Evolutionary conservation across 2,888 invertebrate species (phyloP), one percentile per base, ranked within the genome.

Genomic region (Lycaena phlaeas): DNA sequence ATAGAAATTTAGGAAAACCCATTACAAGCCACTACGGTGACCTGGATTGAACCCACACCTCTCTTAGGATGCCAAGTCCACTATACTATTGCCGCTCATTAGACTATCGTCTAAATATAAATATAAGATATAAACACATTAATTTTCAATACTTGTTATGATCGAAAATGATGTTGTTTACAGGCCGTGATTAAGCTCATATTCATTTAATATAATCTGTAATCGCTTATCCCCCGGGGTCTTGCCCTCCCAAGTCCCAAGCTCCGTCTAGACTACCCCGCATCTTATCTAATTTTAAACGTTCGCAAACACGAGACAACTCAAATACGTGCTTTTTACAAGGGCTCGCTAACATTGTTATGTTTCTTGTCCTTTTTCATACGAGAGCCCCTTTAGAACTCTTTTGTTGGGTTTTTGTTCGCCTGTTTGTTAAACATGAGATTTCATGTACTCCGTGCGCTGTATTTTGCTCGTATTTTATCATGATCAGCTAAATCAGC

Each of bases 201-300:
- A 34, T 22, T 55, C 49, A 65, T 70, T 68, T 64, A 68, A 68
- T 66, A 66, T 65, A 71, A 58, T 69, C 67, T 69, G 70, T 74
- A 69, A 68, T 63, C 50, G 69, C 69, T 53, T 69, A 75, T 46
- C 48, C 48, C 50, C 22, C 38, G 43, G 48, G 50, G 36, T 68
- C 66, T 70, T 69, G 62, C 50, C 58, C 62, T 64, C 68, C 69
- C 64, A 50, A 47, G 64, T 58, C 65, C 69, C 64, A 50, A 46
- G 64, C 58, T 66, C 54, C 64, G 81, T 79, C 81, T 81, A 79
- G 81, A 81, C 81, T 61, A 60, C 59, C 59, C 57, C 58, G 56
- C 60, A 70, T 64, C 56, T 68, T 65, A 68, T 70, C 65, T 59
- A 56, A 64, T 53, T 52, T 54, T 54, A 57, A 54, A 56, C 68